Percentiles rank a stretch among this genome's conserved stretches.
phyloP scores from a whole-genome alignment of 2,113 vertebrate species.

The Halichoerus grypus region DNA sequence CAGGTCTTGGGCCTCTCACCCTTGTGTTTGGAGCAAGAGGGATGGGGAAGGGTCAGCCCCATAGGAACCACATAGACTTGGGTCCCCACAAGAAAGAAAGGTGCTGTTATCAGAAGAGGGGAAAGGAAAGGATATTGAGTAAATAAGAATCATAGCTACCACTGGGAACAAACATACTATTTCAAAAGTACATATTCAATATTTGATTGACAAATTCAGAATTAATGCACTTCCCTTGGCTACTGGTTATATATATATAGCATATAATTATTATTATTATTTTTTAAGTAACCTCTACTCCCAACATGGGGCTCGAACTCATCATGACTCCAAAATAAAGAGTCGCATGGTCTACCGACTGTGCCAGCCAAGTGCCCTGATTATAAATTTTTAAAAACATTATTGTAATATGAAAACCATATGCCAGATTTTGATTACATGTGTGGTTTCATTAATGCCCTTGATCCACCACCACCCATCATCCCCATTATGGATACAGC shows the following conservation, averaged over 20 bases:
- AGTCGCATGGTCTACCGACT: background rate
- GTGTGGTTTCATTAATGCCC: background rate
- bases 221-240: background rate
- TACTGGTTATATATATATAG: background rate
- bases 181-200: constrained; percentile 28
- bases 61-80: background rate
- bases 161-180: background rate
- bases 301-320: background rate
- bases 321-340: background rate
- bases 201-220: background rate
- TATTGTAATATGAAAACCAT: constrained; percentile 6
- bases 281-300: background rate
- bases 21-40: background rate
- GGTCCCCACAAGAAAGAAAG: background rate
- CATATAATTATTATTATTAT: background rate
- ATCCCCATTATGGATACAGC: background rate
- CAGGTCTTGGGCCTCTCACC: background rate
- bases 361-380: background rate
- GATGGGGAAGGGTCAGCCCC: background rate
- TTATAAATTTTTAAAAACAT: background rate
- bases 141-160: background rate
- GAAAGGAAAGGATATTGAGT: background rate
- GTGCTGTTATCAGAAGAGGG: background rate
- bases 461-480: background rate
- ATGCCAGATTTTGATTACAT: background rate